phyloP scores from a whole-genome alignment of 2,113 vertebrate genomes.

The Pterophyllum scalare region DNA sequence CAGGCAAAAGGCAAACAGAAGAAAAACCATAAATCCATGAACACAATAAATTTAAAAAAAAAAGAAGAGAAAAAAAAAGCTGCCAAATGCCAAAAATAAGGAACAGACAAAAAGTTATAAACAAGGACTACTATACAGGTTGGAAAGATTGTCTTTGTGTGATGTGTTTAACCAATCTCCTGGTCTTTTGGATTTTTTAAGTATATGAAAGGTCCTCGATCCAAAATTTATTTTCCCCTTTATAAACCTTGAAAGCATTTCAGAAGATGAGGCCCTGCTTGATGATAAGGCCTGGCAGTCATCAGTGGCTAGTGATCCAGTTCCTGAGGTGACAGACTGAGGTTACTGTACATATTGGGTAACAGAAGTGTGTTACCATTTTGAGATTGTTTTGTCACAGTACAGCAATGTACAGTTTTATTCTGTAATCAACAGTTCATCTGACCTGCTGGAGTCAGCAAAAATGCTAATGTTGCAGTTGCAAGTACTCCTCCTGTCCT shows the following conservation, averaged over 20 bases:
- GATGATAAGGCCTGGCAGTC: not conserved
- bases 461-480: not conserved
- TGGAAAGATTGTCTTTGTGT: not conserved
- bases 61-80: no score
- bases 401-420: not conserved
- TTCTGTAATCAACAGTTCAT: conserved; percentile 3
- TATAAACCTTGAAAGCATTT: not conserved
- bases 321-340: not conserved
- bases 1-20: not conserved
- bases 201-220: not conserved
- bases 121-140: not conserved
- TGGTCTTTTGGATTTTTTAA: not conserved
- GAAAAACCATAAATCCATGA: not conserved
- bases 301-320: accelerated
- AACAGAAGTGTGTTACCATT: not conserved
- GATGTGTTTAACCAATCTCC: not conserved
- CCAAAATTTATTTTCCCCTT: not conserved
- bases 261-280: not conserved
- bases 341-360: not conserved
- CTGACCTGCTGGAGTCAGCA: conserved; percentile 4
- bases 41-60: no score
- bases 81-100: not conserved
- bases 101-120: not conserved
- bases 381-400: not conserved
- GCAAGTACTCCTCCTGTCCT: not conserved